Percentiles rank a stretch among this genome's conserved stretches.
Evolutionary conservation across 2,797 vertebrate species (phyloP).

Genomic region (Pelodytes ibericus): DNA sequence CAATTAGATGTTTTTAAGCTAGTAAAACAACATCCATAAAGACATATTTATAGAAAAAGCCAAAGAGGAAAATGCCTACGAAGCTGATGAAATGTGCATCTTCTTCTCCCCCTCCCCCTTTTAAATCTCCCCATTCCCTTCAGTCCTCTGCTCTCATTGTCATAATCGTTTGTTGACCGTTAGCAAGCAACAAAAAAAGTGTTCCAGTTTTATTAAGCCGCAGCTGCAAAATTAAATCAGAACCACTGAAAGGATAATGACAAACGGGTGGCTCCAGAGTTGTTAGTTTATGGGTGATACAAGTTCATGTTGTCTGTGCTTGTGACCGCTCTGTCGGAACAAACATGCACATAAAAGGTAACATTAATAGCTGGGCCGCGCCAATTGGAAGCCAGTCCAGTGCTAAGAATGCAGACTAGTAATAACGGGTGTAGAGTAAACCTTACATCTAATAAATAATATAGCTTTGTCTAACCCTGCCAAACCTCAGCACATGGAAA

Average conservation of each 20-base stretch:
- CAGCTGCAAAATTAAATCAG: slow-evolving; percentile 69
- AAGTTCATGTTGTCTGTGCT: slow-evolving; percentile 70
- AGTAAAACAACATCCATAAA: slow-evolving; percentile 75
- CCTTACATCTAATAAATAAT: slow-evolving; percentile 56
- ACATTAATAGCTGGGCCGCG: slow-evolving; percentile 61
- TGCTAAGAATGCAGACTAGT: slow-evolving; percentile 49
- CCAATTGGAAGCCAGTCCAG: slow-evolving; percentile 56
- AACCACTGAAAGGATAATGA: slow-evolving; percentile 65
- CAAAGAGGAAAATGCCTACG: slow-evolving; percentile 68
- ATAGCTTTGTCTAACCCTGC: slow-evolving; percentile 28
- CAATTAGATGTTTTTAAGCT: slow-evolving; percentile 79
- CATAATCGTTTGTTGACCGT: slow-evolving; percentile 64
- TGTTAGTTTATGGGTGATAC: slow-evolving; percentile 65
- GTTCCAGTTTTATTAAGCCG: slow-evolving; percentile 70
- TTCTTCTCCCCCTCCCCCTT: slow-evolving; percentile 20
- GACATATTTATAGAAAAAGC: slow-evolving; percentile 75
- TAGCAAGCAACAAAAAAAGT: slow-evolving; percentile 63
- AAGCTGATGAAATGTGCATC: slow-evolving; percentile 66
- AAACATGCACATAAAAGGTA: slow-evolving; percentile 69
- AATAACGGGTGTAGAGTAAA: slow-evolving; percentile 50
- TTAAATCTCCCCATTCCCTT: slow-evolving; percentile 47
- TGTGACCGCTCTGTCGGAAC: slow-evolving; percentile 64
- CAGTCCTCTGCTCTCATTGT: slow-evolving; percentile 31
- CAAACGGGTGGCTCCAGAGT: slow-evolving; percentile 63
- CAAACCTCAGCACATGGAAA: slow-evolving; percentile 46